Evolutionary conservation across 2,888 invertebrate species (phyloP), one percentile per base, ranked within the genome.

Genomic region (Drosophila sordidapex): DNA sequence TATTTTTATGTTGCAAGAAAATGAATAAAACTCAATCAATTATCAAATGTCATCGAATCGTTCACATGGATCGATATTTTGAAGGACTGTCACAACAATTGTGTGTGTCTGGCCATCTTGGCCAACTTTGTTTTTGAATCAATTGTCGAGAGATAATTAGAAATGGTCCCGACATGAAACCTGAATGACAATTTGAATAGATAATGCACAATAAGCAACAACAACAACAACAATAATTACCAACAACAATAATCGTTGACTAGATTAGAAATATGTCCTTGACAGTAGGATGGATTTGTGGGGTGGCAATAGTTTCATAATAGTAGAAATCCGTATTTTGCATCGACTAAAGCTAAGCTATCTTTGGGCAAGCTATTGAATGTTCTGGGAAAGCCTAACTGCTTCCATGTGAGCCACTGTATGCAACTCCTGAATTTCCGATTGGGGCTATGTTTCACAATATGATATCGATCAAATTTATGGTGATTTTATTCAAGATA

Each of bases 201-300:
- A 15, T 15, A 15, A 25, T 25, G 7, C 8, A 46, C 46, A 25
- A 15, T 46, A 25, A 46, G 15, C 11, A 36, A 53, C 53, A 53
- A 31, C 29, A n/a, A 49, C 46, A 48, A 48, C 25, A 29, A 52
- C 18, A 54, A 36, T 21, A 21, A 25, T 15, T 10, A 36, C 6
- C 29, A 54, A 43, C 13, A 48, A 25, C 33, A 58, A 48, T 4
- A 40, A 27, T 38, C 11, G 27, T 27, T 36, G 15, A 46, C 8
- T 36, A 25, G 18, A 21, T 54, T 15, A 21, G 15, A 25, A 25
- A 15, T 25, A 25, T 38, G 54, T 54, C 27, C 36, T n/a, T 36
- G 54, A 38, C 36, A 4, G 27, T 38, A 27, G 54, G 36, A 56
- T 56, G 54, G 27, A 54, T 54, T 38, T 52, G n/a, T 31, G 10